phyloP scores from a whole-genome alignment of 2,888 invertebrate species.

The Aelia acuminata region DNA sequence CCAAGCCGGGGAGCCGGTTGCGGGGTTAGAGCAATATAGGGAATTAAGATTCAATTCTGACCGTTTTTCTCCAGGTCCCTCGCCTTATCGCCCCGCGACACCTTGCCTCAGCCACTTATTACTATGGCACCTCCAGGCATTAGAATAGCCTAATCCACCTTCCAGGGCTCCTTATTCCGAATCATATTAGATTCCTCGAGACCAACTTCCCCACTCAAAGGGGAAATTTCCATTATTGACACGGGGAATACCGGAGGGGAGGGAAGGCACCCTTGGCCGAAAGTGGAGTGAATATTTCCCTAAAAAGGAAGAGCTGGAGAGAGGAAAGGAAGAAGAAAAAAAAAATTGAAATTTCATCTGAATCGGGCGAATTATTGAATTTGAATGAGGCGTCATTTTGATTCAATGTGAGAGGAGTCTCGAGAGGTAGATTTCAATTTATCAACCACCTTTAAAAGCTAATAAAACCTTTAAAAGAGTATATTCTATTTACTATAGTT shows the following conservation, averaged over 20 bases:
- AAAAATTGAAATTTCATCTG: slow-evolving; percentile 34
- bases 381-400: slow-evolving; percentile 46
- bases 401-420: background rate
- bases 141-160: slow-evolving; percentile 43
- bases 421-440: background rate
- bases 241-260: slow-evolving; percentile 5
- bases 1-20: background rate
- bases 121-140: background rate
- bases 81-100: background rate
- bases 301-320: background rate
- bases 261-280: slow-evolving; percentile 5
- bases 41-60: slow-evolving; percentile 45
- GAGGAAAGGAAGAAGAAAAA: background rate
- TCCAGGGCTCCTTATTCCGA: slow-evolving; percentile 36
- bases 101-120: slow-evolving; percentile 34
- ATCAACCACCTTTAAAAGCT: background rate
- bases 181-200: slow-evolving; percentile 51
- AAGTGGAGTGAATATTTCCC: slow-evolving; percentile 16
- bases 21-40: slow-evolving; percentile 29
- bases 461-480: background rate
- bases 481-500: background rate
- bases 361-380: slow-evolving; percentile 24
- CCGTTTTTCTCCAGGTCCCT: slow-evolving; percentile 12
- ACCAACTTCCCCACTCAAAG: slow-evolving; percentile 30
- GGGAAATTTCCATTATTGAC: slow-evolving; percentile 57